phyloP scores from a whole-genome alignment of 2,113 vertebrate species.

The Pseudorectes ferrugineus region DNA sequence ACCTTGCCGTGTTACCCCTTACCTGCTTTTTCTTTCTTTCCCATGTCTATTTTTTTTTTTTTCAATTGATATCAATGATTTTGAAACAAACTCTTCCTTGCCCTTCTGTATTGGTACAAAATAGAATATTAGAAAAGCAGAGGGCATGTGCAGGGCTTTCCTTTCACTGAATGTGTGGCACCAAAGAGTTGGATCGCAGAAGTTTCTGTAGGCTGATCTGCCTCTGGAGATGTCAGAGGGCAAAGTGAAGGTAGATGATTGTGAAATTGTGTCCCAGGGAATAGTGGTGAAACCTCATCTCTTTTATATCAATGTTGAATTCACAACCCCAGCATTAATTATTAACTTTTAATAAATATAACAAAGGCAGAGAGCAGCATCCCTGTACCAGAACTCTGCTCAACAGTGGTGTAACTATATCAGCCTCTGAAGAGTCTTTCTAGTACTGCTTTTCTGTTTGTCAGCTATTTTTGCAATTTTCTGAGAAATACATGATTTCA shows the following conservation, averaged over 20 bases:
- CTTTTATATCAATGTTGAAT: background rate
- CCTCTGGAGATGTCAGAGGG: background rate
- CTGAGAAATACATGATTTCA: background rate
- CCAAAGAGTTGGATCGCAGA: background rate
- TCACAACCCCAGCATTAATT: background rate
- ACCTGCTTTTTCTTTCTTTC: background rate
- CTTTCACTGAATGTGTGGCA: background rate
- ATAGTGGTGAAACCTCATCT: background rate
- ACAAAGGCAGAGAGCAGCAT: background rate
- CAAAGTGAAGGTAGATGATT: background rate
- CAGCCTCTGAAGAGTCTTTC: background rate
- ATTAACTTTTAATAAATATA: background rate
- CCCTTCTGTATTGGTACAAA: background rate
- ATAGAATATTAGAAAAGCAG: background rate
- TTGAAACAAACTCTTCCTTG: background rate
- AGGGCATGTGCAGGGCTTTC: background rate
- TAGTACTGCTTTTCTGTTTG: background rate
- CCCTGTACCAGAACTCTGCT: background rate
- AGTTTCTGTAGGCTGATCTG: background rate
- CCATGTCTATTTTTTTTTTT: rapidly evolving
- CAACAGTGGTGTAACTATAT: rapidly evolving
- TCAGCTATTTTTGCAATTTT: background rate
- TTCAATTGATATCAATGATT: background rate
- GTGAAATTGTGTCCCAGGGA: background rate
- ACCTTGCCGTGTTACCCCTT: background rate